A percentile compares a stretch with the other conserved stretches of the same genome.
These are phyloP conservation scores for Allophyes oxyacanthae DNA, from an alignment of 2,888 invertebrate species.

Conservation along the genomic window DNA sequence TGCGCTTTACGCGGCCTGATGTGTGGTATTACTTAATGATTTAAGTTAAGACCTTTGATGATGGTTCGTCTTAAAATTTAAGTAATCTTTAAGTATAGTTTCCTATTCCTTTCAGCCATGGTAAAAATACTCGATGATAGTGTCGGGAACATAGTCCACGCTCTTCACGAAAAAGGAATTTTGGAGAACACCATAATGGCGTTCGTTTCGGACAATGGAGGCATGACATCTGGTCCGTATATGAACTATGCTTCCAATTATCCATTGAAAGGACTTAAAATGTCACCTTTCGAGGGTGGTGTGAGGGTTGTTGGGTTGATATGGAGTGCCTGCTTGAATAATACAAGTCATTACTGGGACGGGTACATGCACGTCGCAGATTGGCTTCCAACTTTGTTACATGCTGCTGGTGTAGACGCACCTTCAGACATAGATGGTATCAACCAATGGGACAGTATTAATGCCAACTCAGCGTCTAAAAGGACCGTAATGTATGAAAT, in stretches of 20 bases:
- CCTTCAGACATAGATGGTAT: slow-evolving; percentile 75
- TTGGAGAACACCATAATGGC: slow-evolving; percentile 95
- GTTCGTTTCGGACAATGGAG: slow-evolving; percentile 97
- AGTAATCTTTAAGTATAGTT: neutral
- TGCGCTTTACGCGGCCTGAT: too few relatives aligned
- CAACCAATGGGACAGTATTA: slow-evolving; percentile 77
- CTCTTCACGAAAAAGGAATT: slow-evolving; percentile 91
- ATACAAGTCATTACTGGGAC: slow-evolving; percentile 80
- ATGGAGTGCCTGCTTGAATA: slow-evolving; percentile 87
- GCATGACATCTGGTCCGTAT: slow-evolving; percentile 92
- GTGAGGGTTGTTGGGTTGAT: slow-evolving; percentile 92
- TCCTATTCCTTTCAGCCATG: slow-evolving; percentile 91
- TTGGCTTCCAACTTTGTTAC: slow-evolving; percentile 93
- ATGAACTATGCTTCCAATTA: slow-evolving; percentile 94
- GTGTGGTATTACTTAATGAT: too few relatives aligned
- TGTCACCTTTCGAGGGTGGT: slow-evolving; percentile 95
- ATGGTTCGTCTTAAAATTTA: neutral
- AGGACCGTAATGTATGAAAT: slow-evolving; percentile 76
- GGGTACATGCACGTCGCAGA: slow-evolving; percentile 93
- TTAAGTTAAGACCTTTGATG: too few relatives aligned
- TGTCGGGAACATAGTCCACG: slow-evolving; percentile 93
- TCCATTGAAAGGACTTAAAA: slow-evolving; percentile 94
- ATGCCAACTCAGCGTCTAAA: slow-evolving; percentile 64
- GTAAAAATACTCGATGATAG: slow-evolving; percentile 95
- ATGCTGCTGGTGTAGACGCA: slow-evolving; percentile 68